Percentiles rank a stretch among this genome's conserved stretches.
phyloP scores from a whole-genome alignment of 2,113 vertebrate genomes.

The Dipodomys ordii region DNA sequence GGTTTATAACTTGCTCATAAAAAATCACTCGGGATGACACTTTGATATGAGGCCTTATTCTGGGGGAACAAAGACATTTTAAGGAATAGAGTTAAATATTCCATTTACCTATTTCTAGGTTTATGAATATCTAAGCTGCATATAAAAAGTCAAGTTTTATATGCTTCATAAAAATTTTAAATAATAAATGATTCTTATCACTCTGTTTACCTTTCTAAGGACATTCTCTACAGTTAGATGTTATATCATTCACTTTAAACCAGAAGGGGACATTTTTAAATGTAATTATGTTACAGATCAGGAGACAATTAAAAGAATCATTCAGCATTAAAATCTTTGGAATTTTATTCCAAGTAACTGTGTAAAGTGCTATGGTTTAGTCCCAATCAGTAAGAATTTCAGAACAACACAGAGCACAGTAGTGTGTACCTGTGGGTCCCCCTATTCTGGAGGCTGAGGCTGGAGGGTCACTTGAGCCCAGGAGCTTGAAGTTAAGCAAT shows the following conservation, averaged over 20 bases:
- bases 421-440: not conserved
- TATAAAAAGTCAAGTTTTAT: slow-evolving; percentile 40
- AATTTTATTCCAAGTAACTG: not conserved
- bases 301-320: not conserved
- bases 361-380: not conserved
- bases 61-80: slow-evolving; percentile 73
- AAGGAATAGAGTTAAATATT: slow-evolving; percentile 64
- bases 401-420: not conserved
- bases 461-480: not conserved
- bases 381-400: slow-evolving; percentile 12
- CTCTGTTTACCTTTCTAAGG: not conserved
- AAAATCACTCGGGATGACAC: slow-evolving; percentile 87
- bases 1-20: slow-evolving; percentile 87
- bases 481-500: not conserved
- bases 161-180: slow-evolving; percentile 35
- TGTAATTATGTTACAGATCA: not conserved
- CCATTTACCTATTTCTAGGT: slow-evolving; percentile 12
- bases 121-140: slow-evolving; percentile 40
- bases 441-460: not conserved
- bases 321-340: not conserved
- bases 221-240: not conserved
- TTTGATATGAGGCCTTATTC: slow-evolving; percentile 78
- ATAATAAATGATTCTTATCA: not conserved
- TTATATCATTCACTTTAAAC: slow-evolving; percentile 40
- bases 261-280: slow-evolving; percentile 33